Evolutionary conservation across 2,888 invertebrate species (phyloP).

Genomic region (Luperina nickerlii): DNA sequence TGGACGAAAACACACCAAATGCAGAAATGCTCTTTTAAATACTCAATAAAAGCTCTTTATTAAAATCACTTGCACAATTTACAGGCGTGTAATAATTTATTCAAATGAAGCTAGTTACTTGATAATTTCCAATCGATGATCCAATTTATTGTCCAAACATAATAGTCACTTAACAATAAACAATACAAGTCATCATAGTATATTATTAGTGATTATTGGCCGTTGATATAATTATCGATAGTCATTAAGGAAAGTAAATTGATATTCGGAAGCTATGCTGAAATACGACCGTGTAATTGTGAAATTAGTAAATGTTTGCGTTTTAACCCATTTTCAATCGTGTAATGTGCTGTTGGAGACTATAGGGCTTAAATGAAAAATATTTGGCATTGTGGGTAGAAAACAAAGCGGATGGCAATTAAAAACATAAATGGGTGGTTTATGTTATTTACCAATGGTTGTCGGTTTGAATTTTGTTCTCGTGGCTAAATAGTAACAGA

Average conservation of each 20-base stretch:
- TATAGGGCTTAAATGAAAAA: slow-evolving; percentile 4
- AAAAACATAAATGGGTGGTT: slow-evolving; percentile 28
- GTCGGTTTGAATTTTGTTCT: not conserved
- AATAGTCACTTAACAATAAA: slow-evolving; percentile 5
- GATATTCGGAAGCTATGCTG: slow-evolving; percentile 23
- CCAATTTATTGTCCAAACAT: not conserved
- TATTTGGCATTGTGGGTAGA: not conserved
- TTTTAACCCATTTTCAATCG: slow-evolving; percentile 26
- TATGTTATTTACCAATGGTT: slow-evolving; percentile 15
- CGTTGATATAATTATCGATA: not conserved
- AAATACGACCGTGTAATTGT: slow-evolving; percentile 25
- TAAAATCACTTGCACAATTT: not conserved
- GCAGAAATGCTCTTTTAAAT: not conserved
- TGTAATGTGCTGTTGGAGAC: slow-evolving; percentile 5
- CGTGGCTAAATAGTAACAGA: not conserved
- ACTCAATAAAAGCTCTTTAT: not conserved
- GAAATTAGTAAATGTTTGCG: slow-evolving; percentile 30
- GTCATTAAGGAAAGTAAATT: slow-evolving; percentile 34
- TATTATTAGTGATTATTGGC: not conserved
- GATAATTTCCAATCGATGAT: not conserved
- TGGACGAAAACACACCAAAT: not conserved
- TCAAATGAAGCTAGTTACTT: not conserved
- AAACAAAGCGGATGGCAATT: slow-evolving; percentile 23
- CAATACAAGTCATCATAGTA: not conserved
- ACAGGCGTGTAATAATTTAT: no score